Evolutionary conservation across 1,140 invertebrate genomes (phyloP).

Genomic region (Drosophila mojavensis): DNA sequence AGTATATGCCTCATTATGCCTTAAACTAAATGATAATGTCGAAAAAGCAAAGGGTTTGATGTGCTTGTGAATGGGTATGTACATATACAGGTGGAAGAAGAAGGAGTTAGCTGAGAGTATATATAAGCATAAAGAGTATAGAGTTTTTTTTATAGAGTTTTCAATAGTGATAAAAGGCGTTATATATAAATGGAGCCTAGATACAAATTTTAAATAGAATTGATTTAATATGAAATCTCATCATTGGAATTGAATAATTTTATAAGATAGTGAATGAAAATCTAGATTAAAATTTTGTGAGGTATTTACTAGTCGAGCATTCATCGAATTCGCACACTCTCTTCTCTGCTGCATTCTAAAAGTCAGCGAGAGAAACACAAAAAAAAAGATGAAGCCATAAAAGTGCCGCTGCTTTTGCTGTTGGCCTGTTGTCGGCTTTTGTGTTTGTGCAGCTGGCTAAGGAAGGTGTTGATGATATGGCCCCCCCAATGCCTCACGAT

Average conservation of each 20-base stretch:
- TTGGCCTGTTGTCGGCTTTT: slow-evolving; percentile 38
- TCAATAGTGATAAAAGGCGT: no score
- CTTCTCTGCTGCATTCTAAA: slow-evolving; percentile 17
- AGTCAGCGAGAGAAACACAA: slow-evolving; percentile 14
- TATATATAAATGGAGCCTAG: no score
- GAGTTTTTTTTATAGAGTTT: no score
- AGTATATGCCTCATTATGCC: slow-evolving; percentile 45
- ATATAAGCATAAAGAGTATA: no score
- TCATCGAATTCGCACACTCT: slow-evolving; percentile 1
- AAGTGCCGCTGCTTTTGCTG: slow-evolving; percentile 68
- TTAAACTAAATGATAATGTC: slow-evolving; percentile 3
- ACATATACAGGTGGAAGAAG: no score
- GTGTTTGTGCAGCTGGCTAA: slow-evolving; percentile 57
- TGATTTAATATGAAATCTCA: no score
- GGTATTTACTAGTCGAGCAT: neutral
- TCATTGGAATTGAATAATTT: no score
- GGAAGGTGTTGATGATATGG: slow-evolving; percentile 74
- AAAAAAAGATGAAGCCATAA: slow-evolving; percentile 69
- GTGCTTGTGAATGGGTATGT: no score
- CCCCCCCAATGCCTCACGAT: slow-evolving; percentile 5
- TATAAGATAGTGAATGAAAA: no score
- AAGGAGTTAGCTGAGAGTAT: no score
- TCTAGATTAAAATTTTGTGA: neutral
- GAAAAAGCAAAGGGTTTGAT: no score
- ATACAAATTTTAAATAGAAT: no score